Conservation (phyloP, 1,140 invertebrate species). For the Drosophila subobscura region DNA sequence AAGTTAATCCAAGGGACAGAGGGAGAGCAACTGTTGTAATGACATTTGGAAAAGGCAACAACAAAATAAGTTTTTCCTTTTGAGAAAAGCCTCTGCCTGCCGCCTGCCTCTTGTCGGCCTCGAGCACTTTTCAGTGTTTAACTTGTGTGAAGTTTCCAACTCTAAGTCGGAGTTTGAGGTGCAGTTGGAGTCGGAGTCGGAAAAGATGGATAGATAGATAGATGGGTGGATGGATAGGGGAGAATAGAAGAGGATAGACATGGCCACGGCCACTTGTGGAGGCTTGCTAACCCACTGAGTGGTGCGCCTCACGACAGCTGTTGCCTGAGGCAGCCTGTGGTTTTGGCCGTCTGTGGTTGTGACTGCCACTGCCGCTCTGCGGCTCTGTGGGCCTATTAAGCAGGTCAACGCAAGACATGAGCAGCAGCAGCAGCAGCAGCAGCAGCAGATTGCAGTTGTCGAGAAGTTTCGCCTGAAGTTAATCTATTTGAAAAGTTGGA, state of each 20-base stretch:
- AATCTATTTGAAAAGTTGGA: slow-evolving; percentile 48
- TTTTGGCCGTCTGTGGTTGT: not conserved
- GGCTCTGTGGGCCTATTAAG: slow-evolving; percentile 50
- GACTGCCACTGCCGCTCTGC: slow-evolving; percentile 4
- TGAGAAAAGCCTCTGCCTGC: slow-evolving; percentile 62
- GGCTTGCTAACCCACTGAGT: slow-evolving; percentile 45
- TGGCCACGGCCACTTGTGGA: slow-evolving; percentile 50
- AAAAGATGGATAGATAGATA: slow-evolving; percentile 42
- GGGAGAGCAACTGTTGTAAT: slow-evolving; percentile 51
- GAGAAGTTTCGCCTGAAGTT: slow-evolving; percentile 50
- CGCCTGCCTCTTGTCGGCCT: slow-evolving; percentile 29
- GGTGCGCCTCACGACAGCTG: slow-evolving; percentile 45
- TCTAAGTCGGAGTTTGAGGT: slow-evolving; percentile 40
- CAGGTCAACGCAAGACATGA: slow-evolving; percentile 55
- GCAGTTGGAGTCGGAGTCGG: slow-evolving; percentile 26
- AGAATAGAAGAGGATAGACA: not conserved
- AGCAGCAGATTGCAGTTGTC: slow-evolving; percentile 43
- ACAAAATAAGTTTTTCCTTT: slow-evolving; percentile 34
- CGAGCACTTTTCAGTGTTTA: slow-evolving; percentile 76
- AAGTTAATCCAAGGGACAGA: slow-evolving; percentile 17
- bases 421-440: slow-evolving; percentile 11
- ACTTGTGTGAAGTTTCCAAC: slow-evolving; percentile 76
- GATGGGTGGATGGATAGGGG: slow-evolving; percentile 27
- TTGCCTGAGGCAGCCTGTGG: slow-evolving; percentile 41
- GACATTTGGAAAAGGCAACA: slow-evolving; percentile 61